A percentile compares a stretch with the other conserved stretches of the same genome.
Evolutionary conservation across 1,140 invertebrate species (phyloP).

Genomic region (Papilio aristodemus): DNA sequence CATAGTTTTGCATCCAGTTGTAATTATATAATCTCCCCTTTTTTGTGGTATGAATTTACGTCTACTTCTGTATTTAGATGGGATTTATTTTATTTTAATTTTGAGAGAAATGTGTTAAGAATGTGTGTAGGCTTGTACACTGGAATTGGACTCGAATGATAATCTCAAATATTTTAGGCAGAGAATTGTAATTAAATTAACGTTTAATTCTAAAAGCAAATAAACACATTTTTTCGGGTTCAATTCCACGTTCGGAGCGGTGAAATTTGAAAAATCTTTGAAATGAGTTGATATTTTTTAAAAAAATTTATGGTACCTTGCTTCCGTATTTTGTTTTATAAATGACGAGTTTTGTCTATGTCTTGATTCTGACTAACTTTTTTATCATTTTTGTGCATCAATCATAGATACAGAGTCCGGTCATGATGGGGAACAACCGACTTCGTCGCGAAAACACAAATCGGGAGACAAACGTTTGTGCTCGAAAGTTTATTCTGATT

Average conservation of each 20-base stretch:
- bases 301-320: no score
- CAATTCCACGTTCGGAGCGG: no score
- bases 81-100: not conserved
- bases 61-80: not conserved
- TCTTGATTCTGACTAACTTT: not conserved
- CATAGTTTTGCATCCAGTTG: not conserved
- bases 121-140: not conserved
- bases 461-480: constrained; percentile 28
- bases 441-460: constrained; percentile 25
- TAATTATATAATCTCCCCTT: not conserved
- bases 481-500: constrained; percentile 19
- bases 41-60: not conserved
- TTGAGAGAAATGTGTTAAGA: not conserved
- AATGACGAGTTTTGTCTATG: not conserved
- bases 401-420: constrained; percentile 14
- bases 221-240: no score
- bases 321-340: no score
- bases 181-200: no score
- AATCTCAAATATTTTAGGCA: no score
- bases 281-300: no score
- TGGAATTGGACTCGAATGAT: no score
- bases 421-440: constrained; percentile 9
- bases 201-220: no score
- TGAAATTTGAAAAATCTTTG: no score
- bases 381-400: constrained; percentile 18